Conservation (phyloP, 2,113 vertebrate species). For the Pygoscelis antarcticus region DNA sequence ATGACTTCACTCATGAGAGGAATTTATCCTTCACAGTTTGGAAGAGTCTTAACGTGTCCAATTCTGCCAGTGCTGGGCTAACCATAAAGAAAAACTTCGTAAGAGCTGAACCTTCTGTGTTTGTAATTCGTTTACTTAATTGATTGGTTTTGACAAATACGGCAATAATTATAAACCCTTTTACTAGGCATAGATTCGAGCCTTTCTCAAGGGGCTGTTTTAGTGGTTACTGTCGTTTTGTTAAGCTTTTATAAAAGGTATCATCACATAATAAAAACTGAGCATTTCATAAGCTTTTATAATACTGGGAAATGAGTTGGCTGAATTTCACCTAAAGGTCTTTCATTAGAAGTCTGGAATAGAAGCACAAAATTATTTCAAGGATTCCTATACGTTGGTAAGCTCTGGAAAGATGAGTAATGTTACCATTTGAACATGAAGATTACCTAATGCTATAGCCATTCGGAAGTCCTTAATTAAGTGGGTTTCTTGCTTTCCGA, state of each 20-base stretch:
- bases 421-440: background rate
- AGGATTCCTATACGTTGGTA: background rate
- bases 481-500: background rate
- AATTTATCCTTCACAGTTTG: background rate
- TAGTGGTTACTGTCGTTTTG: background rate
- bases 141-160: background rate
- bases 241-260: background rate
- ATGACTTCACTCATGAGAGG: background rate
- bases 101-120: background rate
- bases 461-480: background rate
- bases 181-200: background rate
- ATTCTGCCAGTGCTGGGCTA: background rate
- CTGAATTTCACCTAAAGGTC: background rate
- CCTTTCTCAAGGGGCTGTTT: background rate
- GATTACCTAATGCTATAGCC: background rate
- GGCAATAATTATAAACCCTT: background rate
- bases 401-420: background rate
- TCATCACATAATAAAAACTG: background rate
- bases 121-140: constrained; percentile 1
- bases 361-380: background rate
- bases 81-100: background rate
- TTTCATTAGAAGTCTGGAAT: background rate
- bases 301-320: background rate
- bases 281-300: constrained; percentile 8
- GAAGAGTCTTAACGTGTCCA: background rate